Evolutionary conservation across 2,797 vertebrate species (phyloP), one percentile per base, ranked within the genome.

Genomic region (Labroides dimidiatus): DNA sequence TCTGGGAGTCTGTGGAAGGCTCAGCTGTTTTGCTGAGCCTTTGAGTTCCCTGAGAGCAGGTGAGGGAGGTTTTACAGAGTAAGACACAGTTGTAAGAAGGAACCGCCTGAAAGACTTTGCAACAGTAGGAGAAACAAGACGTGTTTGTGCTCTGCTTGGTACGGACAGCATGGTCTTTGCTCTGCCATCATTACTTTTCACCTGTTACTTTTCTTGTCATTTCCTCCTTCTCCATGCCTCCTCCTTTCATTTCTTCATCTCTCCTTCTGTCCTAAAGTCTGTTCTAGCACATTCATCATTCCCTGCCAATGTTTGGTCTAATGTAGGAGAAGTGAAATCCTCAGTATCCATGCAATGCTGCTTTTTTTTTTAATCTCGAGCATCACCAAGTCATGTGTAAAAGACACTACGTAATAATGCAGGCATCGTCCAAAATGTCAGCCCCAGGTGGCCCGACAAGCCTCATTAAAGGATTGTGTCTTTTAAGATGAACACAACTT

Each of bases 281-380:
- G 44, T 64, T 73, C 62, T 64, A n/a, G 27, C 66, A 63, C 71
- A 74, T 80, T 83, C 27, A 48, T 84, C 81, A 83, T 85, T 87
- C 84, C 83, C 78, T 72, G 66, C 70, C 55, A 16, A 53, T 60
- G 58, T 78, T 79, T 69, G 52, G 72, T 77, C 57, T 69, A 77
- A 70, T 52, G 65, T 63, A 44, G 64, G 64, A 80, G 65, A 72
- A 64, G 63, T 33, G 50, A 73, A 81, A 80, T 81, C 75, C 68
- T 88, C 85, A 82, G 49, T 84, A 73, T 89, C 77, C 87, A 91
- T 84, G 75, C 70, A 89, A 87, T 85, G 89, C 89, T 91, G 90
- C 89, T 92, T 88, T 79, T 77, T 33, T 33, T 33, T 33, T 27
- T 27, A n/a, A 69, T 84, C 60, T 81, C n/a, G 17, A 86, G 77